Evolutionary conservation across 1,140 invertebrate genomes (phyloP).

Genomic region (Stegodyphus mimosarum): DNA sequence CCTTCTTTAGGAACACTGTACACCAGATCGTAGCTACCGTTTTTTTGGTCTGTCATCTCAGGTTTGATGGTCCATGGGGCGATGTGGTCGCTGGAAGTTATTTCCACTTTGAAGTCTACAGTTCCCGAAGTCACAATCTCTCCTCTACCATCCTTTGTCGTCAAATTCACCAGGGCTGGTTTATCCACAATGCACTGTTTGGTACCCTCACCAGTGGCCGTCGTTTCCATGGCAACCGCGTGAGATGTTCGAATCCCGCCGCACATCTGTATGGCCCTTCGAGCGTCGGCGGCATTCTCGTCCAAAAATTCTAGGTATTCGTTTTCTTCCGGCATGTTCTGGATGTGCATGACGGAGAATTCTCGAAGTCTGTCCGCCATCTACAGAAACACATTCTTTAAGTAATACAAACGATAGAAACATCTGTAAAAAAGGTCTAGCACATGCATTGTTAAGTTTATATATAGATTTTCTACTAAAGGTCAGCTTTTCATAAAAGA

Average conservation of each 20-base stretch:
- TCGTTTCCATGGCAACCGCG: slow-evolving; percentile 69
- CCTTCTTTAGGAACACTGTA: slow-evolving; percentile 68
- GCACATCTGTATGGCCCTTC: slow-evolving; percentile 66
- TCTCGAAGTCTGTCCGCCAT: slow-evolving; percentile 71
- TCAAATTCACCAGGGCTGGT: slow-evolving; percentile 67
- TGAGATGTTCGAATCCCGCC: slow-evolving; percentile 69
- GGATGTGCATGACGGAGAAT: slow-evolving; percentile 67
- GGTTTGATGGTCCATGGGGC: slow-evolving; percentile 62
- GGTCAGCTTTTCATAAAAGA: too few relatives aligned
- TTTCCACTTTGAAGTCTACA: slow-evolving; percentile 47
- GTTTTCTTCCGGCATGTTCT: slow-evolving; percentile 70
- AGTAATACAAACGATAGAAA: too few relatives aligned
- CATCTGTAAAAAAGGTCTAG: too few relatives aligned
- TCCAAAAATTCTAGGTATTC: slow-evolving; percentile 68
- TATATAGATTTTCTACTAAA: too few relatives aligned
- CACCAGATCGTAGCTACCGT: slow-evolving; percentile 70
- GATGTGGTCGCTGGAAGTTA: slow-evolving; percentile 56
- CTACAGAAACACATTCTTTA: slow-evolving; percentile 60
- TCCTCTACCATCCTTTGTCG: slow-evolving; percentile 68
- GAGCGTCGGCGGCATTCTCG: slow-evolving; percentile 65
- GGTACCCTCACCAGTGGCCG: slow-evolving; percentile 68
- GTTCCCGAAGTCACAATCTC: slow-evolving; percentile 67
- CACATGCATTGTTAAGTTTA: too few relatives aligned
- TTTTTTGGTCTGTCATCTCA: slow-evolving; percentile 68
- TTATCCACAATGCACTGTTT: slow-evolving; percentile 66